Evolutionary conservation across 2,113 vertebrate genomes (phyloP).

Genomic region (Orientallactaga bullata): DNA sequence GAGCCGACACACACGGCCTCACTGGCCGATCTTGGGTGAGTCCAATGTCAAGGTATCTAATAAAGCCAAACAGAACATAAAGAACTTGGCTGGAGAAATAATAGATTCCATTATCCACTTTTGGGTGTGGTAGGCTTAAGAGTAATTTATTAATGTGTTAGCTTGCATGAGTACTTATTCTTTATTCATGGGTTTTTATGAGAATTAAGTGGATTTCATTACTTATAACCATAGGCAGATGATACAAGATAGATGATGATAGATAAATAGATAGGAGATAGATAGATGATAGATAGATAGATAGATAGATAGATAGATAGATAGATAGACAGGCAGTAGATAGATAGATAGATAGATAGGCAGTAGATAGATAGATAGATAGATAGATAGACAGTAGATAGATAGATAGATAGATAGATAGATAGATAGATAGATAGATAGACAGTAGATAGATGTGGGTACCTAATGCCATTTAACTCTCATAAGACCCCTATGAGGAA

Average conservation of each 20-base stretch:
- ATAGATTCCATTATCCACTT: neutral
- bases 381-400: too few species aligned
- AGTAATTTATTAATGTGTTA: neutral
- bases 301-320: too few species aligned
- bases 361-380: too few species aligned
- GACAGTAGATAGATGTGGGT: too few species aligned
- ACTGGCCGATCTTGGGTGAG: neutral
- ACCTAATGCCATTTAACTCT: neutral
- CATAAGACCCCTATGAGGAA: neutral
- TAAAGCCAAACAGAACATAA: neutral
- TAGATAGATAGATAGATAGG: too few species aligned
- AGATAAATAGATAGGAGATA: too few species aligned
- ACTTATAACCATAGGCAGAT: neutral
- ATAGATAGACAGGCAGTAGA: too few species aligned
- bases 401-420: too few species aligned
- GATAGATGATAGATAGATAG: too few species aligned
- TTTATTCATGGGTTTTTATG: neutral
- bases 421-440: too few species aligned
- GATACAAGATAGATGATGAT: too few species aligned
- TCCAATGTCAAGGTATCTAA: neutral
- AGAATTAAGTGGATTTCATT: neutral
- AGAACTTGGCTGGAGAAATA: neutral
- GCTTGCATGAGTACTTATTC: neutral
- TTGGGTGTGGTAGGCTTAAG: neutral
- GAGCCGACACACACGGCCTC: neutral